Evolutionary conservation across 2,888 invertebrate genomes (phyloP).

Genomic region (Limnephilus auricula): DNA sequence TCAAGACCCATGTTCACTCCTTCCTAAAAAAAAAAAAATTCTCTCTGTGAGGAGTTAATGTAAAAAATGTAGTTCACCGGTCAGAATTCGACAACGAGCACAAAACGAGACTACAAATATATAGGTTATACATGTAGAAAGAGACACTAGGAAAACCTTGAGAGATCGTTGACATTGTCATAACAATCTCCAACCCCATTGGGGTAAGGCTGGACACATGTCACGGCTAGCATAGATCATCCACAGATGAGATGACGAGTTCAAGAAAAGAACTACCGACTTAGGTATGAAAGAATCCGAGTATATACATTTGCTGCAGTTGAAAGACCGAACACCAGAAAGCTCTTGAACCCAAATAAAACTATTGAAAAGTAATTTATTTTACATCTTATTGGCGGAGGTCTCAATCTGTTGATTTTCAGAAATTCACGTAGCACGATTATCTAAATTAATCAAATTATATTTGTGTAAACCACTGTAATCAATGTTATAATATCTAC

Average conservation of each 20-base stretch:
- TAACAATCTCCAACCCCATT: background rate
- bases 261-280: background rate
- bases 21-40: too few relatives aligned
- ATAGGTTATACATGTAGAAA: background rate
- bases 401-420: background rate
- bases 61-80: background rate
- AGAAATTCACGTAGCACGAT: background rate
- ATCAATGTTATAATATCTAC: too few relatives aligned
- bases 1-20: too few relatives aligned
- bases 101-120: background rate
- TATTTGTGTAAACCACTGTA: too few relatives aligned
- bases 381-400: background rate
- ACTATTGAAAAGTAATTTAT: background rate
- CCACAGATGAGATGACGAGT: background rate
- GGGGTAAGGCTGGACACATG: background rate
- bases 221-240: background rate
- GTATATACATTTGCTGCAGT: background rate
- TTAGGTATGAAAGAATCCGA: background rate
- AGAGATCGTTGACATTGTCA: background rate
- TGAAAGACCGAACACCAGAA: background rate
- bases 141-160: background rate
- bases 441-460: too few relatives aligned
- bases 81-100: background rate
- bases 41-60: too few relatives aligned
- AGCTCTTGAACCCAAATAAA: background rate